Evolutionary conservation across 2,888 invertebrate species (phyloP), one percentile per base, ranked within the genome.

Genomic region (Apodemia zela): DNA sequence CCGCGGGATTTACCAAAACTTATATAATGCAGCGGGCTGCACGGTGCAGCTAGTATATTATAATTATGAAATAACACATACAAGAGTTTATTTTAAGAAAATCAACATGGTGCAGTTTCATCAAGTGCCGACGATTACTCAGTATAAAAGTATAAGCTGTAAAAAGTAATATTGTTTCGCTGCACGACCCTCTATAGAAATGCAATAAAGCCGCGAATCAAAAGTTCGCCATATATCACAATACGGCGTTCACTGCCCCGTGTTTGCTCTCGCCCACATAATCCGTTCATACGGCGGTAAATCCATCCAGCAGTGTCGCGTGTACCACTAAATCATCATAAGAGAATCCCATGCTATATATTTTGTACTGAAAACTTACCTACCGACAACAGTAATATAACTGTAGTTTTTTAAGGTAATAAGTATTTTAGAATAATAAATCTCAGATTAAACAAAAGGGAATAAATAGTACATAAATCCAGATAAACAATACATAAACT

Each of bases 211-310:
- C 83, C 81, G 85, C 85, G 89, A 86, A 89, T 90, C 90, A 90
- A 90, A 90, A 90, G 89, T 89, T 81, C 74, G 72, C 80, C 74
- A 75, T 90, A 91, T 87, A 87, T 89, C 84, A 86, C 86, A 89
- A 90, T 88, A 89, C 85, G 87, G 88, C 87, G 89, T 82, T 80
- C 85, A 83, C 82, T 85, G 87, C 85, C 87, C 85, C 87, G 84
- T 89, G 89, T 91, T 91, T 91, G 89, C 90, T 82, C 84, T 89
- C 89, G 89, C 90, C 90, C 90, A 91, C 90, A 88, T 91, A 91
- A 91, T 90, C 90, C 90, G 86, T 88, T 90, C 86, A 85, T 89
- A 83, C 84, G 86, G 80, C 89, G 80, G 89, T 91, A 91, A 91
- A 91, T 91, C 89, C 90, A 89, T 91, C 90, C 84, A 80, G 72